Conservation (phyloP, 2,797 vertebrate genomes). For the Myotis vivesi region DNA sequence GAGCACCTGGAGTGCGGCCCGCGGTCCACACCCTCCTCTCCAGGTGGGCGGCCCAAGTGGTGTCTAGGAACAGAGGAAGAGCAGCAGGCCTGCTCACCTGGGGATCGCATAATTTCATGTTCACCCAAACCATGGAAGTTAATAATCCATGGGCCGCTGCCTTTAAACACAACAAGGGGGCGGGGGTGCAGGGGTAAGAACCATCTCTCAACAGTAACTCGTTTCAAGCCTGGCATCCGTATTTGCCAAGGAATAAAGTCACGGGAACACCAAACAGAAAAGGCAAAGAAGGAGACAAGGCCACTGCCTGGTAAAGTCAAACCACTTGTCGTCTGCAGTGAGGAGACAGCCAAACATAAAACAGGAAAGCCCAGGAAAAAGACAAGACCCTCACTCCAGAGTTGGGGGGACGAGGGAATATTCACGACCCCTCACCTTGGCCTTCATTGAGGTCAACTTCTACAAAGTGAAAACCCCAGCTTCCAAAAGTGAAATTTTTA, state of each 20-base stretch:
- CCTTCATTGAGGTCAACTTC: neutral
- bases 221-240: conserved; percentile 60
- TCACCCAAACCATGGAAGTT: conserved; percentile 74
- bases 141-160: conserved; percentile 78
- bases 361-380: neutral
- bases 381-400: neutral
- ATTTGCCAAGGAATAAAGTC: conserved; percentile 72
- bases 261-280: conserved; percentile 67
- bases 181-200: neutral
- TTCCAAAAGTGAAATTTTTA: neutral
- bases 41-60: neutral
- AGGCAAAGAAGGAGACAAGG: neutral
- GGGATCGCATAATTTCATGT: conserved; percentile 56
- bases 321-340: neutral
- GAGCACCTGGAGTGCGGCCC: neutral
- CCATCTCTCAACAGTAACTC: conserved; percentile 62
- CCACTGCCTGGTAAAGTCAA: neutral
- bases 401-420: too few relatives aligned
- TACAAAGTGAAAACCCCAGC: neutral
- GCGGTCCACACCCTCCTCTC: too few relatives aligned
- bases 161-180: neutral
- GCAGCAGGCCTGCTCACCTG: neutral
- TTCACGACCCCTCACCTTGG: neutral
- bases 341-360: neutral
- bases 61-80: conserved; percentile 32